Evolutionary conservation across 2,113 vertebrate genomes (phyloP).

Genomic region (Nothocercus julius): DNA sequence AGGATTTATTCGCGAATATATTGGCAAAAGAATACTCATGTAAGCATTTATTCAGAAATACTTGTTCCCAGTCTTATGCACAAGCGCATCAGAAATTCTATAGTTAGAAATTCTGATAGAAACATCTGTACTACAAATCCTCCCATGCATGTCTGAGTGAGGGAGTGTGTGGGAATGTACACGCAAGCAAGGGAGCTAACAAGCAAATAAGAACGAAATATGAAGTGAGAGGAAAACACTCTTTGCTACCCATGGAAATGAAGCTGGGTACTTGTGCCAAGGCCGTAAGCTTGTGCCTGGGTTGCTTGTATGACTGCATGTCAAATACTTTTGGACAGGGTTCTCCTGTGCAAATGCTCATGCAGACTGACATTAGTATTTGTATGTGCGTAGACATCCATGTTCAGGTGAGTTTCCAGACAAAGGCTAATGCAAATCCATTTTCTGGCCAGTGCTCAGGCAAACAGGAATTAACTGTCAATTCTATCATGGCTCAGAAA

Average conservation of each 20-base stretch:
- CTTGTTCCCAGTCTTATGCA: not conserved
- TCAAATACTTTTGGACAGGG: rapidly evolving
- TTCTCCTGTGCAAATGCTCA: not conserved
- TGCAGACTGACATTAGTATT: not conserved
- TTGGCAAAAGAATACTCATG: not conserved
- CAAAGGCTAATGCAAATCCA: rapidly evolving
- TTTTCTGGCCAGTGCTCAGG: not conserved
- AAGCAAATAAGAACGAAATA: not conserved
- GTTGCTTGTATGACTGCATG: not conserved
- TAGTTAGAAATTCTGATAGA: not conserved
- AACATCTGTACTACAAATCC: not conserved
- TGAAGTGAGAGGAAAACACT: not conserved
- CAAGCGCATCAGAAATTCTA: not conserved
- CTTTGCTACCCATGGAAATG: rapidly evolving
- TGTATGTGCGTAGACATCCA: not conserved
- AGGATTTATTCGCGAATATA: not conserved
- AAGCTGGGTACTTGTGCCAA: rapidly evolving
- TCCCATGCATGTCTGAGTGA: not conserved
- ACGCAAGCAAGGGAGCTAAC: not conserved
- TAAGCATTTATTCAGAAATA: not conserved
- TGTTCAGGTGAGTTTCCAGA: not conserved
- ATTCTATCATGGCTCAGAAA: not conserved
- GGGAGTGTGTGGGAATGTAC: not conserved
- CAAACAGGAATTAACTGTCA: not conserved
- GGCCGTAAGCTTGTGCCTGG: rapidly evolving